Conservation (phyloP, 2,888 invertebrate genomes). For the Actias luna region DNA sequence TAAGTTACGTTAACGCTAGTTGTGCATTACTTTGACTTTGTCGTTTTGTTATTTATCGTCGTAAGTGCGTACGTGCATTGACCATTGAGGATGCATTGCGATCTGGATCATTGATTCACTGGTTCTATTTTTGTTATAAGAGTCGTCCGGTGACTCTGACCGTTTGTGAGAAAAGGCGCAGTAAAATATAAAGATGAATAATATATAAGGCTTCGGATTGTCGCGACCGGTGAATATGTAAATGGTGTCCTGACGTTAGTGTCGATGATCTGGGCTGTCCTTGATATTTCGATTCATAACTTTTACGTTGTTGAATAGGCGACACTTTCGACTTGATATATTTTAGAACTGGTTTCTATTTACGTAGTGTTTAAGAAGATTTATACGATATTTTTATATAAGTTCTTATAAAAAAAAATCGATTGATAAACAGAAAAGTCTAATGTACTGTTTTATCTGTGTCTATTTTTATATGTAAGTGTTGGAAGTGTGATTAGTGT, state of each 20-base stretch:
- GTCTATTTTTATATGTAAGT: too few species aligned
- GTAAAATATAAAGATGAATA: not conserved
- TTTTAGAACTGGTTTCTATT: not conserved
- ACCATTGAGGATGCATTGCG: constrained; percentile 23
- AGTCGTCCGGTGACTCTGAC: constrained; percentile 31
- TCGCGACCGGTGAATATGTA: not conserved
- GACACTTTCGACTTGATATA: not conserved
- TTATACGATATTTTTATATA: too few species aligned
- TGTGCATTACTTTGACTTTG: constrained; percentile 5
- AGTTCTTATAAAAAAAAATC: too few species aligned
- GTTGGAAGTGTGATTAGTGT: too few species aligned
- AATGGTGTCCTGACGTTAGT: not conserved
- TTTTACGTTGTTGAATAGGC: constrained; percentile 1
- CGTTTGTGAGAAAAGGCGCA: constrained; percentile 17
- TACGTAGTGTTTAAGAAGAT: not conserved
- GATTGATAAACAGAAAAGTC: too few species aligned
- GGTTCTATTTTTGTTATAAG: constrained; percentile 44
- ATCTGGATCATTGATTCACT: constrained; percentile 44
- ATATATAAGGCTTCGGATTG: not conserved
- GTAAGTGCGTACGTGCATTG: constrained; percentile 22
- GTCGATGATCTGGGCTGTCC: not conserved
- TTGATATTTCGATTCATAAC: not conserved
- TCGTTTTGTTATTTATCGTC: constrained; percentile 20
- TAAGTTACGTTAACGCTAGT: constrained; percentile 1
- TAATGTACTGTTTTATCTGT: too few species aligned